Percentiles rank a stretch among this genome's conserved stretches.
Conservation (phyloP, 2,113 vertebrate species). For the Orcinus orca region DNA sequence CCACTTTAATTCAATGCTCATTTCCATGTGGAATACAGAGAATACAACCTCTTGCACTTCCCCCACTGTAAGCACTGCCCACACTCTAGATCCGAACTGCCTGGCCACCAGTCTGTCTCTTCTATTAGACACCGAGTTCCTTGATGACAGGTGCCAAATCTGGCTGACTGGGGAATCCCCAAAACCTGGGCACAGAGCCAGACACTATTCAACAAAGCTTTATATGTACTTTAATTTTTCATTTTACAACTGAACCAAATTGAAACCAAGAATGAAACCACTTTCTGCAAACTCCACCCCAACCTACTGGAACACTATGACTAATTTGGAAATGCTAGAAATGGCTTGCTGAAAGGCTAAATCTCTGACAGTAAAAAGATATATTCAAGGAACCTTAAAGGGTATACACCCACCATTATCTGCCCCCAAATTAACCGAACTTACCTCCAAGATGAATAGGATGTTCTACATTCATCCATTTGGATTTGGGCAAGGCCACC, state of each 20-base stretch:
- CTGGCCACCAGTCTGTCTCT: not conserved
- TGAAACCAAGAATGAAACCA: not conserved
- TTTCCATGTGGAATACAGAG: not conserved
- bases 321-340: not conserved
- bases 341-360: not conserved
- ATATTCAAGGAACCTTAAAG: not conserved
- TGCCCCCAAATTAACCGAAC: not conserved
- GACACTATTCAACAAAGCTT: not conserved
- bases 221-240: not conserved
- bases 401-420: not conserved
- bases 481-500: constrained; percentile 94
- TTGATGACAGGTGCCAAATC: not conserved
- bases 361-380: not conserved
- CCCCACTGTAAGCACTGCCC: not conserved
- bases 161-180: not conserved
- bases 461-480: constrained; percentile 95
- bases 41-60: not conserved
- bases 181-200: not conserved
- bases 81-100: not conserved
- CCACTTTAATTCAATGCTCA: constrained; percentile 11
- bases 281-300: not conserved
- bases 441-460: constrained; percentile 93
- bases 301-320: not conserved
- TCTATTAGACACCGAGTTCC: not conserved
- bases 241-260: not conserved